Evolutionary conservation across 2,113 vertebrate species (phyloP).

Genomic region (Emberiza fucata): DNA sequence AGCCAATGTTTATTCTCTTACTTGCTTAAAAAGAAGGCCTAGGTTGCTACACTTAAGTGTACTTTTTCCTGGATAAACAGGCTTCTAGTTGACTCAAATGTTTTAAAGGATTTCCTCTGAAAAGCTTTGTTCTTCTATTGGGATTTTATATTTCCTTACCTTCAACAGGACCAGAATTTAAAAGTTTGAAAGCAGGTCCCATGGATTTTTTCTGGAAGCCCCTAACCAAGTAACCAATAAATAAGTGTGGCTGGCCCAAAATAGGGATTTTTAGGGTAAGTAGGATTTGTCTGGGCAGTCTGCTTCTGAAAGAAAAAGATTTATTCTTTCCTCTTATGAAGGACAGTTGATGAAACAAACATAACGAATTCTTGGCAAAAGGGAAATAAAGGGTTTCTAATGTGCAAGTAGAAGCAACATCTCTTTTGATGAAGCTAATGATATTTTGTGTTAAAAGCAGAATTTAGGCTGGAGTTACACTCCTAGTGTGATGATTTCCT

Average conservation of each 20-base stretch:
- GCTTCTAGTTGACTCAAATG: not conserved
- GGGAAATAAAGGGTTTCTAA: not conserved
- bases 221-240: not conserved
- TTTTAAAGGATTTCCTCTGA: not conserved
- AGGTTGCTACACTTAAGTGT: not conserved
- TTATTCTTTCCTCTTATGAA: not conserved
- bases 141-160: not conserved
- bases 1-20: not conserved
- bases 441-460: not conserved
- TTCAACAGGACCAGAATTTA: not conserved
- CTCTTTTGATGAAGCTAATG: slow-evolving; percentile 2
- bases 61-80: not conserved
- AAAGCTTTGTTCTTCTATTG: not conserved
- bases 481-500: not conserved
- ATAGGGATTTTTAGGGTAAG: not conserved
- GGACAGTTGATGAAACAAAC: slow-evolving; percentile 1
- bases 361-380: not conserved
- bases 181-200: not conserved
- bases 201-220: slow-evolving; percentile 24
- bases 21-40: not conserved
- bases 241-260: slow-evolving; percentile 5
- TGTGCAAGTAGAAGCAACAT: not conserved
- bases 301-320: not conserved
- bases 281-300: not conserved
- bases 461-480: not conserved